Base-by-base conservation (phyloP, 35 echinoderm and acorn worm species). In the Apostichopus japonicus region DNA sequence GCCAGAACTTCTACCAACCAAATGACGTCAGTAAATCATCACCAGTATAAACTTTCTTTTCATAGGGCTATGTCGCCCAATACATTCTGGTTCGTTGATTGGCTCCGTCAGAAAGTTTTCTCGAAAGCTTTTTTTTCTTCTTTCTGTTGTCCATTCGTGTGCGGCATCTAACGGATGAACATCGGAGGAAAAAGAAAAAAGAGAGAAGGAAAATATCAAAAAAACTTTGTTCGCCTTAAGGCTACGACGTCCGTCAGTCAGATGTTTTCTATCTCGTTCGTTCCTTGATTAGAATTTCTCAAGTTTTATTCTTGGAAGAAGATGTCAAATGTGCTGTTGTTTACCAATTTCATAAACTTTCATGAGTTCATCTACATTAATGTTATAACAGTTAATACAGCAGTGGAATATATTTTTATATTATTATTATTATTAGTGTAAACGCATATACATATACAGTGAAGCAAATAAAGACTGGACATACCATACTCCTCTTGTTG, bases 11-110 rank as follows among this genome's bases (percentile, higher is more conserved):
- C 24, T 57, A 84, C 81, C 16, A 21, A n/a, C 11, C 2, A 44
- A 44, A 51, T 84, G 81, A 84, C 81, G 81, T 84, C 81, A 84
- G 81, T 19, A 84, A 24, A 84, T 56, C 57, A 61, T 84, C 81
- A 84, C 57, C 53, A 57, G 10, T 51, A 84, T 15, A 10, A 54
- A 59, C 53, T 58, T 84, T 84, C 53, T 44, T 84, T 51, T 84
- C 81, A 75, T 75, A 54, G 81, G 7, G 54, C 53, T 17, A 23
- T 84, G 81, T 84, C 81, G 54, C 56, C 5, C 51, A 84, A 84
- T 84, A n/a, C 56, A 19, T 84, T 84, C 51, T 23, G 51, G 81
- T 58, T 24, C 11, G 54, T 6, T 57, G 81, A 58, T 59, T 84
- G 81, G 81, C 81, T 84, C 81, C 81, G 22, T 11, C 33, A 44